Evolutionary conservation across 1,140 invertebrate species (phyloP).

Genomic region (Penaeus japonicus): DNA sequence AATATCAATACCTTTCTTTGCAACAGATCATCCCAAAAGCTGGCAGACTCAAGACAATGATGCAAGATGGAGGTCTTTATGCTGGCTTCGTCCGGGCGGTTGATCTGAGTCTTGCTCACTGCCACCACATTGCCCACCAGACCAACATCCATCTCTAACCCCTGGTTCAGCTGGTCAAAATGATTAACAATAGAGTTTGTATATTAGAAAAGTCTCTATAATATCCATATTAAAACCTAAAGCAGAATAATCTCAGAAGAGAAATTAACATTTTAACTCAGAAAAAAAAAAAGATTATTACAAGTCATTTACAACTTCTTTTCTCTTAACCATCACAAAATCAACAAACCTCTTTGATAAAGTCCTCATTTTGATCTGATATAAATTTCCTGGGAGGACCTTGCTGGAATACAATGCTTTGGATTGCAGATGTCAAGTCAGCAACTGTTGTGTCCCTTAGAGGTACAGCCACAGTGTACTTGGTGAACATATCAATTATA

Average conservation of each 20-base stretch:
- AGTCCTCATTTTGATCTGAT: constrained; percentile 41
- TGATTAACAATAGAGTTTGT: too few species aligned
- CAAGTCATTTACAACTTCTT: too few species aligned
- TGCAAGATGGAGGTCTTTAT: constrained; percentile 33
- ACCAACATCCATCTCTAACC: constrained; percentile 10
- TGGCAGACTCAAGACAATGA: constrained; percentile 14
- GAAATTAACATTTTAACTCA: too few species aligned
- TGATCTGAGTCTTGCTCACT: constrained; percentile 35
- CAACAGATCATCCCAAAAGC: constrained; percentile 21
- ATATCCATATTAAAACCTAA: too few species aligned
- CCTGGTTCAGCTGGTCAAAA: background rate
- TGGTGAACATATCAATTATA: constrained; percentile 46
- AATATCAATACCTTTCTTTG: constrained; percentile 14
- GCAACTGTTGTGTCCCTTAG: constrained; percentile 30
- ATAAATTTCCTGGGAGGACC: constrained; percentile 44
- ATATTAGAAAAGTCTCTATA: too few species aligned
- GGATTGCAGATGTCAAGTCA: constrained; percentile 21
- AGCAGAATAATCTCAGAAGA: too few species aligned
- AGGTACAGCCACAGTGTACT: constrained; percentile 40
- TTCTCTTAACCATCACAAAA: background rate
- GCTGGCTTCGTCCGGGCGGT: constrained; percentile 42
- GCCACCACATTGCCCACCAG: constrained; percentile 24
- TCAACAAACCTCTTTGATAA: constrained; percentile 22
- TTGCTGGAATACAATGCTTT: constrained; percentile 26
- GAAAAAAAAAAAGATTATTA: too few species aligned